Evolutionary conservation across 2,797 vertebrate genomes (phyloP).

Genomic region (Sebastiscus tertius): DNA sequence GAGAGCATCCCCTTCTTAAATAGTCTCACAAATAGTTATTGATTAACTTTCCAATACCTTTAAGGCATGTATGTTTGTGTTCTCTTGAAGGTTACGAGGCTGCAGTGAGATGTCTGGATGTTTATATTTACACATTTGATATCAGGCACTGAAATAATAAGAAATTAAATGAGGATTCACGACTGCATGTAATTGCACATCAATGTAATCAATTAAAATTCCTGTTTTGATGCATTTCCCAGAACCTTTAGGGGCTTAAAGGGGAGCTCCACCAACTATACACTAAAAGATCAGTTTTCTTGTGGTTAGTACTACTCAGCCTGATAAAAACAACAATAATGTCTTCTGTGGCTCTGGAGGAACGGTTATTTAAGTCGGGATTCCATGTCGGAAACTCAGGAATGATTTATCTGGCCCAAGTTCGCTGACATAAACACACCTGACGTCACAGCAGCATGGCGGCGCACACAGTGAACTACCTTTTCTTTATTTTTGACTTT

Average conservation of each 20-base stretch:
- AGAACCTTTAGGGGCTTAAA: background rate
- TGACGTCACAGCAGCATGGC: too few species aligned
- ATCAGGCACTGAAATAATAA: background rate
- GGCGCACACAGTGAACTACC: too few species aligned
- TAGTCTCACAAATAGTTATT: conserved; percentile 14
- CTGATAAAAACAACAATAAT: background rate
- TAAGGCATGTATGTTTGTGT: background rate
- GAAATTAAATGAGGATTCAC: background rate
- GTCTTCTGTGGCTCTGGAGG: background rate
- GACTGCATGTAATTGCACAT: background rate
- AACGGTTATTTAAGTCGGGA: too few species aligned
- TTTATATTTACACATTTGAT: background rate
- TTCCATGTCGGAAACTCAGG: too few species aligned
- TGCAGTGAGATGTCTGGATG: background rate
- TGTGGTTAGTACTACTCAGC: background rate
- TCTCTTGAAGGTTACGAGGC: background rate
- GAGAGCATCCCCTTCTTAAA: conserved; percentile 6
- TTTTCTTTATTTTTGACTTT: too few species aligned
- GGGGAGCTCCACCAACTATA: background rate
- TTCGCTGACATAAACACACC: too few species aligned
- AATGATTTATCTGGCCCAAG: too few species aligned
- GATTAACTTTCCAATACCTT: conserved; percentile 3
- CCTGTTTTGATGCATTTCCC: background rate
- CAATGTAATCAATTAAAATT: background rate
- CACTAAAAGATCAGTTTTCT: background rate